phyloP scores from a whole-genome alignment of 2,113 vertebrate species.

The Theristicus caerulescens region DNA sequence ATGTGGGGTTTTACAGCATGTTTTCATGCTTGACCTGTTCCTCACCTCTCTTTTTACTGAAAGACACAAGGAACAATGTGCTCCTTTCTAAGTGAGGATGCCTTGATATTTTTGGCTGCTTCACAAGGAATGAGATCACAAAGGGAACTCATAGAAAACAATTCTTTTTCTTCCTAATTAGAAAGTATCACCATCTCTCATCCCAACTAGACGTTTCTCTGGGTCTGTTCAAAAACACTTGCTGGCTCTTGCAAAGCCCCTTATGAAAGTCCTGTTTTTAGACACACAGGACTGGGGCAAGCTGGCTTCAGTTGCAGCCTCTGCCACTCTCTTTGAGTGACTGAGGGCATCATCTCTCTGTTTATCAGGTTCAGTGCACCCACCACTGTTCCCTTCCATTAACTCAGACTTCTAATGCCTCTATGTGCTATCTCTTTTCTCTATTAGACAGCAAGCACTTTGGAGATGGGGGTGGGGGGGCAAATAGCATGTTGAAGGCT shows the following conservation, averaged over 20 bases:
- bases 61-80: background rate
- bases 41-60: background rate
- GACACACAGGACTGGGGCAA: background rate
- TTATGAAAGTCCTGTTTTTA: background rate
- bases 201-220: background rate
- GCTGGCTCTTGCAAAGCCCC: background rate
- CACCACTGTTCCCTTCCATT: background rate
- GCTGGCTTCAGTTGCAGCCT: background rate
- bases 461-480: accelerated
- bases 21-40: slow-evolving; percentile 38
- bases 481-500: background rate
- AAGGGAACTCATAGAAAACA: background rate
- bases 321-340: background rate
- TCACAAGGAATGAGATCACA: background rate
- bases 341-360: background rate
- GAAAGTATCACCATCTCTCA: background rate
- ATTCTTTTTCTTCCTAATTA: background rate
- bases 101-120: background rate
- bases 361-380: background rate
- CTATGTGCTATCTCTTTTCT: background rate
- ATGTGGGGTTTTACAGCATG: background rate
- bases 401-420: background rate
- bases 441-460: background rate
- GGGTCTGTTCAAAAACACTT: background rate
- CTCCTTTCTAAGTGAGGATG: background rate